Evolutionary conservation across 2,797 vertebrate species (phyloP).

Genomic region (Arrhamphus sclerolepis): DNA sequence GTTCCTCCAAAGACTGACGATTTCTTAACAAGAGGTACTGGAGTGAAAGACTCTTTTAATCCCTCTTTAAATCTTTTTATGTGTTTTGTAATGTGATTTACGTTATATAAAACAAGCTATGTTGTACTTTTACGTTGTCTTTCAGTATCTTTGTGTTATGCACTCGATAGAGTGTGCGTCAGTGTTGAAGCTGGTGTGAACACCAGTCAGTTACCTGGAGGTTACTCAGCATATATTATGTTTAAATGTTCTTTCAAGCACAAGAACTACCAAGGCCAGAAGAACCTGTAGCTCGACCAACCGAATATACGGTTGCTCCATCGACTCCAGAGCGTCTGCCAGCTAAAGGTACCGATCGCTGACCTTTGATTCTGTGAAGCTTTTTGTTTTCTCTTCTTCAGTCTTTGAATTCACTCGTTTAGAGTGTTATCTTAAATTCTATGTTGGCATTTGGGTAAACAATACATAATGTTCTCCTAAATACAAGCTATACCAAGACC

Average conservation of each 20-base stretch:
- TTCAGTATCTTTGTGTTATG: not conserved
- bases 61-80: conserved; percentile 9
- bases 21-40: conserved; percentile 27
- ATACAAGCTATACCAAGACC: conserved; percentile 71
- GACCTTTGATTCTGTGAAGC: conserved; percentile 9
- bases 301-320: conserved; percentile 29
- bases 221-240: not conserved
- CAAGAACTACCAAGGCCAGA: conserved; percentile 36
- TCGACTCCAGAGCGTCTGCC: conserved; percentile 1
- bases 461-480: conserved; percentile 77
- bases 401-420: conserved; percentile 25
- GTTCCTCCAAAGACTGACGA: conserved; percentile 21
- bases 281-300: conserved; percentile 30
- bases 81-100: conserved; percentile 8
- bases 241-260: conserved; percentile 55
- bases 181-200: not conserved
- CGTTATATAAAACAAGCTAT: not conserved
- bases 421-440: conserved; percentile 38
- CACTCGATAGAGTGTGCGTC: conserved; percentile 53
- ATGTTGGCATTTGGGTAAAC: conserved; percentile 28
- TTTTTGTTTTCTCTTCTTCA: conserved; percentile 3
- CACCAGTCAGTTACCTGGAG: not conserved
- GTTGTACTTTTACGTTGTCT: conserved; percentile 9
- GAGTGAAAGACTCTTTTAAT: conserved; percentile 2
- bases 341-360: conserved; percentile 45